Base-by-base conservation (phyloP, 2,888 invertebrate genomes). In the Leptogaster cylindrica region DNA sequence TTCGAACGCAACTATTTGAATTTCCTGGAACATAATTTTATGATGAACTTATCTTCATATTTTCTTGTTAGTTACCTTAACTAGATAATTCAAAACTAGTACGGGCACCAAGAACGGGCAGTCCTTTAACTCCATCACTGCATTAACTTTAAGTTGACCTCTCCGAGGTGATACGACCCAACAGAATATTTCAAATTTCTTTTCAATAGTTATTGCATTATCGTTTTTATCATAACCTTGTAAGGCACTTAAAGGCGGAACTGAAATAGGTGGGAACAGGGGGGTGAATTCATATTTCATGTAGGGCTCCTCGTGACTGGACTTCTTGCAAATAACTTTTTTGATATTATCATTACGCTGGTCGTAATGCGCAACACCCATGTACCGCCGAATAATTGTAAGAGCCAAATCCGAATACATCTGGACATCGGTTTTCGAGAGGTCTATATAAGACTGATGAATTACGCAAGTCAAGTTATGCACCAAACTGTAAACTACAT, bases 1-100 rank as follows among this genome's bases (percentile, higher is more conserved):
- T 67, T 70, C 70, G 12, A 69, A 67, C 2, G 39, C 2, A 0
- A 67, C 58, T 12, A 70, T 70, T 67, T 70, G 70, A 31, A 28
- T 5, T 31, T 44, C 39, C 70, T 70, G 27, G 5, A 52, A 63
- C n/a, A n/a, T n/a, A 23, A 7, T 31, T 31, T 31, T 31, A 31
- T 31, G 10, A 31, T 7, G 10, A 6, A 31, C 6, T 7, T 31
- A 10, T 7, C 31, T 31, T 31, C 10, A 7, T 31, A 31, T 31
- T 7, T 7, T 7, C 10, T 7, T 31, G 31, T 31, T 31, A 31
- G 12, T 31, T 33, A 68, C 70, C 44, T 69, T 66, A 7, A 67
- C 16, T 12, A 70, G 46, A 50, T 67, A 68, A 20, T 63, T 44
- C 2, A 48, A 16, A 20, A 65, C 31, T 2, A 70, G 10, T 10